phyloP scores from a whole-genome alignment of 2,888 invertebrate genomes.

The Chloroclystis v-ata region DNA sequence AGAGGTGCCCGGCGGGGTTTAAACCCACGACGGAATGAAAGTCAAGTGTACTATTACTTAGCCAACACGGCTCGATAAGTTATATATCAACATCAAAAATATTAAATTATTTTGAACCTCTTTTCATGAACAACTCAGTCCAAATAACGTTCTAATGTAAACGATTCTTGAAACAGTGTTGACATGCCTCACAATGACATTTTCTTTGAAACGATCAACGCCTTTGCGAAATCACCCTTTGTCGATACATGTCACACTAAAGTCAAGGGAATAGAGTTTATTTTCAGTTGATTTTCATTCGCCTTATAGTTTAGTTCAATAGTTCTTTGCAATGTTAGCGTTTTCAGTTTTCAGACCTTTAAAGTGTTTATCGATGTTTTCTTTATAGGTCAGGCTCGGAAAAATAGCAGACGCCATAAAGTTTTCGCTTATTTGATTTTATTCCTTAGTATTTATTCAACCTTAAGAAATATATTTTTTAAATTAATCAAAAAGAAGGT shows the following conservation, averaged over 20 bases:
- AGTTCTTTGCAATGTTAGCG: slow-evolving; percentile 36
- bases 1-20: too few species aligned
- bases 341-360: slow-evolving; percentile 34
- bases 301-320: slow-evolving; percentile 42
- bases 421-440: slow-evolving; percentile 6
- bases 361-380: slow-evolving; percentile 42
- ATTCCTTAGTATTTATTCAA: slow-evolving; percentile 20
- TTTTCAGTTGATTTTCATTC: slow-evolving; percentile 1
- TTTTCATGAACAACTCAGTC: too few species aligned
- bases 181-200: slow-evolving; percentile 38
- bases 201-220: slow-evolving; percentile 40
- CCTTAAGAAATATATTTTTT: too few species aligned
- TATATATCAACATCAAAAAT: background rate
- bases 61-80: too few species aligned
- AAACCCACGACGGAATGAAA: too few species aligned
- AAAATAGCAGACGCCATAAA: too few species aligned
- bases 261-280: slow-evolving; percentile 8
- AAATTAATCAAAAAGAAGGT: too few species aligned
- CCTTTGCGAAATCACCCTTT: slow-evolving; percentile 25
- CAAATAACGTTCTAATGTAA: slow-evolving; percentile 25
- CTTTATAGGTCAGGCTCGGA: slow-evolving; percentile 40
- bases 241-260: slow-evolving; percentile 14
- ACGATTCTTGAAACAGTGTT: slow-evolving; percentile 39
- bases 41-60: too few species aligned
- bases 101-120: slow-evolving; percentile 12